phyloP scores from a whole-genome alignment of 1,140 invertebrate genomes.

The Lordiphosa stackelbergi region DNA sequence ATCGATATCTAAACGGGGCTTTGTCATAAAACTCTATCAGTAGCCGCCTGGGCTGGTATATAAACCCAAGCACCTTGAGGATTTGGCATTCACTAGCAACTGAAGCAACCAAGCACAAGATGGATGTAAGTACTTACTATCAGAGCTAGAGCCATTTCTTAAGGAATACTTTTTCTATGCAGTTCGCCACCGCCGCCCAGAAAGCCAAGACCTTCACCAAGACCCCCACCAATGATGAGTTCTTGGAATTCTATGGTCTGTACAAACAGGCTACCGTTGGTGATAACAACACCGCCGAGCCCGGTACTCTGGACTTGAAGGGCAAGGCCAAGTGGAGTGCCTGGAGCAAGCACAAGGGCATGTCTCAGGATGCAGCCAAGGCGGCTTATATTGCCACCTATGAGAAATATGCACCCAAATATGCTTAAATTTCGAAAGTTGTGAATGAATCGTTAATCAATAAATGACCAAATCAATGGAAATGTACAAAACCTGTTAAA shows the following conservation, averaged over 20 bases:
- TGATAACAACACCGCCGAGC: constrained; percentile 87
- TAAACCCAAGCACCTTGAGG: constrained; percentile 4
- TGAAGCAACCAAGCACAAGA: constrained; percentile 28
- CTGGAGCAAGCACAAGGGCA: constrained; percentile 91
- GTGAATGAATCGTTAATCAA: not conserved
- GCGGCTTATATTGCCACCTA: constrained; percentile 89
- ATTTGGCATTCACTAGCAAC: constrained; percentile 28
- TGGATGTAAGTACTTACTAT: constrained; percentile 53
- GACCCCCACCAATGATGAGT: constrained; percentile 87
- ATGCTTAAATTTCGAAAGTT: constrained; percentile 30
- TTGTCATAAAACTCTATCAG: constrained; percentile 39
- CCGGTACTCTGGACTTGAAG: constrained; percentile 94
- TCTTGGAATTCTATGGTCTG: constrained; percentile 89
- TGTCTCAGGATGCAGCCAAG: constrained; percentile 87
- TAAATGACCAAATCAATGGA: constrained; percentile 13
- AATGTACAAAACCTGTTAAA: too few species aligned
- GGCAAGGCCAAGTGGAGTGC: constrained; percentile 97
- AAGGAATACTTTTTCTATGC: not conserved
- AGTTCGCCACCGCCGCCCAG: constrained; percentile 88
- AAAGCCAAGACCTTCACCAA: constrained; percentile 87
- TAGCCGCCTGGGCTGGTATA: constrained; percentile 12
- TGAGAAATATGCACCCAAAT: constrained; percentile 79
- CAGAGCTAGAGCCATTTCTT: constrained; percentile 6
- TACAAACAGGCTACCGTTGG: constrained; percentile 92
- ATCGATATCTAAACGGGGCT: constrained; percentile 30